Base-by-base conservation (phyloP, 2,888 invertebrate species). In the Anagyrus pseudococci region DNA sequence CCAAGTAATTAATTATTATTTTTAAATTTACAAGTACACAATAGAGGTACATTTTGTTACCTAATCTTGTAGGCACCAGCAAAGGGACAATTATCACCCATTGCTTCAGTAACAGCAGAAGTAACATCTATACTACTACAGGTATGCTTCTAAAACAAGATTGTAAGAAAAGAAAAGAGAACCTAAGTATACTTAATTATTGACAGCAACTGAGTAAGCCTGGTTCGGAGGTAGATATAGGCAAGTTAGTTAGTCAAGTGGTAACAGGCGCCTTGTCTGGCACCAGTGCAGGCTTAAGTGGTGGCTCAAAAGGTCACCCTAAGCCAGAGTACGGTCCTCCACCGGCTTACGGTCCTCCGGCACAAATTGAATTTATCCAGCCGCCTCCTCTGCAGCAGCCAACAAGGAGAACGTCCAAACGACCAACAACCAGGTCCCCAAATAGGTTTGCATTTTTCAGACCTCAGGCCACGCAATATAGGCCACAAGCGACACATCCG, bases 181-280 rank as follows among this genome's bases (percentile, higher is more conserved):
- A 29, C 10, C 29, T 10, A 29, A 4, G 4, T 10, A 10, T 7
- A 4, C 29, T 4, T 29, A 29, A 10, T 29, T 29, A 29, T 29
- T 4, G 10, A 4, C 47, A 80, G 80, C 74, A 73, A 64, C 49
- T 74, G n/a, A 53, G 67, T 15, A 6, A 19, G 4, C 64, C 56
- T 44, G 69, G 58, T 50, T 60, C 44, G 29, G 70, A 49, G 6
- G 71, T 75, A 0, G 80, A 80, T 56, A 6, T 79, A 0, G 72
- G 73, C 2, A 69, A 71, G 3, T 54, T 80, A 2, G 70, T 80
- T 10, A 72, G 73, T 23, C 72, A 77, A 2, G 65, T 81, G 15
- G 68, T 80, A 8, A 71, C 77, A 3, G 80, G 80, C n/a, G 68
- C 73, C 1, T 58, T 77, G 6, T 71, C 78, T 4, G 80, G 80